Evolutionary conservation across 1,140 invertebrate genomes (phyloP), one percentile per base, ranked within the genome.

Genomic region (Steinernema feltiae): DNA sequence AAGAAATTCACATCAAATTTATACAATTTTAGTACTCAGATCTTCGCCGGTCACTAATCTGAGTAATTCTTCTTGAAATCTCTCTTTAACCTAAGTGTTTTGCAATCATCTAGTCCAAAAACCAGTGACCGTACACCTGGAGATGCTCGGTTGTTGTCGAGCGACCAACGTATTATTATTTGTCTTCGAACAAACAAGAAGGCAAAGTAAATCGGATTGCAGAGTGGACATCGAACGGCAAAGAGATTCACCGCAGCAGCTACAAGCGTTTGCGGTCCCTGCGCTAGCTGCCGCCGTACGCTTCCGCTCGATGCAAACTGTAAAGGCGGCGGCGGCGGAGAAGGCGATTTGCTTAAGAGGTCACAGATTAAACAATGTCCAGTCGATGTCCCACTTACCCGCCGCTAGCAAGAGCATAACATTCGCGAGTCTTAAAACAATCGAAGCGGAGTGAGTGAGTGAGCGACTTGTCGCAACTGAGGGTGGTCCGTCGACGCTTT

Each of bases 361-460:
- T 63, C 53, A 63, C 53, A 63, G 53, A 63, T 63, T 63, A 63
- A 63, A 63, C 53, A 63, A 15, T 63, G 53, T 63, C 53, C 53
- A 63, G 53, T 63, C 53, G 53, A 27, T 63, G 53, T 63, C 53
- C 53, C 53, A 63, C 53, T 63, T 63, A 63, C 24, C 24, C 53
- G 24, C 24, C 53, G 35, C 7, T 41, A 63, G 41, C 41, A 46
- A 46, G 41, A n/a, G 53, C 53, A 63, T 63, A 7, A 63, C 53
- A 63, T 63, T 63, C 12, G 53, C 53, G 24, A 63, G 12, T 63
- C 53, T 12, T 17, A 63, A 63, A 63, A 63, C 53, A 63, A 63
- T 63, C 24, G 35, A 41, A 7, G 7, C 7, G 7, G 35, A 41
- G 7, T 41, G n/a, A n/a, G n/a, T n/a, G n/a, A n/a, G n/a, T 46